Evolutionary conservation across 2,888 invertebrate genomes (phyloP).

Genomic region (Serrognathus titanus): DNA sequence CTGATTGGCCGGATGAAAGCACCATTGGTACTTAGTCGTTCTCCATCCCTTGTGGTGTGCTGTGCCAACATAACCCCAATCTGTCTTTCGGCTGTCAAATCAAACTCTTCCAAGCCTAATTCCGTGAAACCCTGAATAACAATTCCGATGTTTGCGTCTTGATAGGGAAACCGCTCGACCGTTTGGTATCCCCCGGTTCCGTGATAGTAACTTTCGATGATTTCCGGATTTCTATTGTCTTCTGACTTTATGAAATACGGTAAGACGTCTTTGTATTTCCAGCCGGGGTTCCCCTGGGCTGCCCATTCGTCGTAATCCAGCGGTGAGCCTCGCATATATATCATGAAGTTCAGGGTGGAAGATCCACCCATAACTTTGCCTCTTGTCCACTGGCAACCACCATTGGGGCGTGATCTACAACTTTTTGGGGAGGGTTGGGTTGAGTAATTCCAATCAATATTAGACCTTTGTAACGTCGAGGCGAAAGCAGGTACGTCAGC

Average conservation of each 20-base stretch:
- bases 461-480: slow-evolving; percentile 57
- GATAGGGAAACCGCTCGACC: slow-evolving; percentile 62
- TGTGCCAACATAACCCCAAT: slow-evolving; percentile 62
- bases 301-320: slow-evolving; percentile 66
- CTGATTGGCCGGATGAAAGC: slow-evolving; percentile 68
- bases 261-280: slow-evolving; percentile 62
- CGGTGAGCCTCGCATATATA: slow-evolving; percentile 59
- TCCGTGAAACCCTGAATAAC: slow-evolving; percentile 61
- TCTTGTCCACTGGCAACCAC: slow-evolving; percentile 59
- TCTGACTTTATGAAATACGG: slow-evolving; percentile 70
- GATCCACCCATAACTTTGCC: slow-evolving; percentile 68
- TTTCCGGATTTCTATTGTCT: slow-evolving; percentile 57
- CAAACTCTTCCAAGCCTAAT: slow-evolving; percentile 57
- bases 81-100: slow-evolving; percentile 57
- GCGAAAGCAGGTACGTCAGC: slow-evolving; percentile 66
- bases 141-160: slow-evolving; percentile 57
- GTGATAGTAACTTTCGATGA: slow-evolving; percentile 57
- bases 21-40: slow-evolving; percentile 59
- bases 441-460: slow-evolving; percentile 68
- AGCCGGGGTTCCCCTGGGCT: slow-evolving; percentile 58
- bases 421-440: slow-evolving; percentile 62
- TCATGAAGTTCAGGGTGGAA: slow-evolving; percentile 65
- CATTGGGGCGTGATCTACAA: slow-evolving; percentile 57
- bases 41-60: slow-evolving; percentile 60
- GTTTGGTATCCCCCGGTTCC: slow-evolving; percentile 60